A percentile compares a stretch with the other conserved stretches of the same genome.
Conservation (phyloP, 1,140 invertebrate species). For the Lepidotrigona ventralis region DNA sequence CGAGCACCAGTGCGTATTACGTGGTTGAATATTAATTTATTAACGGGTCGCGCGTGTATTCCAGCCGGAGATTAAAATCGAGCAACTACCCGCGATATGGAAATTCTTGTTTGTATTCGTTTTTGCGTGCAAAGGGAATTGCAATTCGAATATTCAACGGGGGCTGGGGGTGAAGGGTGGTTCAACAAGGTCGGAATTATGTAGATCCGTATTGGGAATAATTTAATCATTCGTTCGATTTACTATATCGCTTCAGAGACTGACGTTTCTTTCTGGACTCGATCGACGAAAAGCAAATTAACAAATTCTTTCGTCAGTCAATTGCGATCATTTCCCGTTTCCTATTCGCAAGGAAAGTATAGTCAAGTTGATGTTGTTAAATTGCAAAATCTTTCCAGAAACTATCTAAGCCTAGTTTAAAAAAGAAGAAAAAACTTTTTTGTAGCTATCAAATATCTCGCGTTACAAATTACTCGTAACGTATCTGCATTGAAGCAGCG, state of each 20-base stretch:
- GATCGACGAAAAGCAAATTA: not conserved
- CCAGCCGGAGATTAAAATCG: not conserved
- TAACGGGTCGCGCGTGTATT: not conserved
- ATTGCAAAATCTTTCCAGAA: not conserved
- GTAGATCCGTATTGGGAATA: not conserved
- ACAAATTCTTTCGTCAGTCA: no score
- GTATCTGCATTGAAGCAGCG: not conserved
- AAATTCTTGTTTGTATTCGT: not conserved
- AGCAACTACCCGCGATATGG: not conserved
- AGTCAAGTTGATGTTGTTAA: no score
- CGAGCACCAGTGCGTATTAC: not conserved
- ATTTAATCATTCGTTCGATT: not conserved
- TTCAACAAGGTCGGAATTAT: not conserved
- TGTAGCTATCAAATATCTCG: not conserved
- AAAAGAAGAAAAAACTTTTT: not conserved
- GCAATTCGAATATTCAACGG: not conserved
- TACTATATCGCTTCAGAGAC: not conserved
- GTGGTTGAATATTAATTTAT: slow-evolving; percentile 21
- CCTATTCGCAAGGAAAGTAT: not conserved
- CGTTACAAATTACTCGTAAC: not conserved
- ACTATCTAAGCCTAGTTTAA: not conserved
- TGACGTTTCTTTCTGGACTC: not conserved
- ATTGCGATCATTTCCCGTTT: not conserved
- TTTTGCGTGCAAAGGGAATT: not conserved
- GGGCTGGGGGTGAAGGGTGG: no score